Evolutionary conservation across 2,113 vertebrate species (phyloP).

Genomic region (Tachycineta bicolor): DNA sequence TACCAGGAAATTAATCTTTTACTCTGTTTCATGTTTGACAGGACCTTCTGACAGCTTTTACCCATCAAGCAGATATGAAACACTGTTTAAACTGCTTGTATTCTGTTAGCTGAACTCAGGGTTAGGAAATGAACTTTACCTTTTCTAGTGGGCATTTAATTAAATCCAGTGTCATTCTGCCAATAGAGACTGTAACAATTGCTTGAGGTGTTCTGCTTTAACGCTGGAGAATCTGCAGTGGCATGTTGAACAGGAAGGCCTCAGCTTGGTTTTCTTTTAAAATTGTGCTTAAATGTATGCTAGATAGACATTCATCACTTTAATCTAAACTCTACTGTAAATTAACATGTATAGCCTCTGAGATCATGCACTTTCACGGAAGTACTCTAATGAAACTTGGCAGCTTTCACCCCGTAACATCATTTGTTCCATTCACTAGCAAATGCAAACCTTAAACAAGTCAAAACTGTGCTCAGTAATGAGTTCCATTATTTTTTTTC

Average conservation of each 20-base stretch:
- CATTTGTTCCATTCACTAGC: conserved; percentile 84
- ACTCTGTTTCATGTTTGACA: conserved; percentile 16
- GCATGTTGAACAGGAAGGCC: conserved; percentile 23
- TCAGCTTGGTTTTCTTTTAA: conserved; percentile 50
- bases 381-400: conserved; percentile 84
- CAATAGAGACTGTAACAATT: neutral
- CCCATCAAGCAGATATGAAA: conserved; percentile 16
- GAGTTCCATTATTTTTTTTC: conserved; percentile 63
- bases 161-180: neutral
- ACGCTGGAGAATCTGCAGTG: neutral
- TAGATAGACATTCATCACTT: conserved; percentile 68
- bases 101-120: conserved; percentile 10
- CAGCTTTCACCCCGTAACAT: conserved; percentile 72
- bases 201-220: conserved; percentile 10
- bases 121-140: neutral
- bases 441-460: conserved; percentile 64
- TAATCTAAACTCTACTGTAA: conserved; percentile 64
- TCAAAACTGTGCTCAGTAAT: conserved; percentile 63
- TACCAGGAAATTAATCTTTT: conserved; percentile 34
- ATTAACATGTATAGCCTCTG: conserved; percentile 79
- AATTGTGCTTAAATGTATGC: conserved; percentile 51
- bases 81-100: conserved; percentile 3
- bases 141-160: conserved; percentile 31
- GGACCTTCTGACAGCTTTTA: conserved; percentile 37
- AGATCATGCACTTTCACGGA: conserved; percentile 80